Conservation (phyloP, 1,140 invertebrate genomes). For the Ostrea edulis region DNA sequence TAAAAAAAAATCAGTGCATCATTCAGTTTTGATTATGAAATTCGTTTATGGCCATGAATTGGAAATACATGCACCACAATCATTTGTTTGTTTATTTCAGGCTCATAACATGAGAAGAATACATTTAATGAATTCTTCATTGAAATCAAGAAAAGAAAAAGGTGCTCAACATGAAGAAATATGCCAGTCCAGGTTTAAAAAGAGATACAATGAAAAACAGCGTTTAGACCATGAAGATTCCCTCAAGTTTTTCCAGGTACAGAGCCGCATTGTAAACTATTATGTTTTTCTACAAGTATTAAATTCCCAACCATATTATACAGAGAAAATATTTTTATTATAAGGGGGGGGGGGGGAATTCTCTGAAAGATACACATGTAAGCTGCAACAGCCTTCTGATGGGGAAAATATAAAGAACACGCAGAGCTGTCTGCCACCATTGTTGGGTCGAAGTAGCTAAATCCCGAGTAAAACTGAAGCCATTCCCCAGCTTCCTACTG, state of each 20-base stretch:
- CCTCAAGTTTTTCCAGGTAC: conserved; percentile 74
- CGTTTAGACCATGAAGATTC: conserved; percentile 74
- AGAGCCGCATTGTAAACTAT: background rate
- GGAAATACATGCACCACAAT: background rate
- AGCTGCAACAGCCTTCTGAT: background rate
- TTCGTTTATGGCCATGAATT: background rate
- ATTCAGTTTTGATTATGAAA: too few species aligned
- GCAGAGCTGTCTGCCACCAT: too few species aligned
- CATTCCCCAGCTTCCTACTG: too few species aligned
- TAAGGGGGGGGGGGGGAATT: background rate
- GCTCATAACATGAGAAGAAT: conserved; percentile 68
- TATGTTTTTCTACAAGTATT: too few species aligned
- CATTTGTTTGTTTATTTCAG: conserved; percentile 52
- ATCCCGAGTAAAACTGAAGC: too few species aligned
- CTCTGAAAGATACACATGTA: background rate
- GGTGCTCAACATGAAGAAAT: conserved; percentile 67
- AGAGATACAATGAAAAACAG: conserved; percentile 64
- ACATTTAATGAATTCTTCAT: conserved; percentile 54
- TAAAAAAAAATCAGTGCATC: too few species aligned
- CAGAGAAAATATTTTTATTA: too few species aligned
- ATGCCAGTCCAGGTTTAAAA: conserved; percentile 66
- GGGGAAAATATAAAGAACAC: too few species aligned
- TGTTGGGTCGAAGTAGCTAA: too few species aligned
- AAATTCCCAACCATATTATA: too few species aligned
- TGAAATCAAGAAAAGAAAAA: conserved; percentile 69